phyloP scores from a whole-genome alignment of 2,113 vertebrate genomes.

The Pelusios castaneus region DNA sequence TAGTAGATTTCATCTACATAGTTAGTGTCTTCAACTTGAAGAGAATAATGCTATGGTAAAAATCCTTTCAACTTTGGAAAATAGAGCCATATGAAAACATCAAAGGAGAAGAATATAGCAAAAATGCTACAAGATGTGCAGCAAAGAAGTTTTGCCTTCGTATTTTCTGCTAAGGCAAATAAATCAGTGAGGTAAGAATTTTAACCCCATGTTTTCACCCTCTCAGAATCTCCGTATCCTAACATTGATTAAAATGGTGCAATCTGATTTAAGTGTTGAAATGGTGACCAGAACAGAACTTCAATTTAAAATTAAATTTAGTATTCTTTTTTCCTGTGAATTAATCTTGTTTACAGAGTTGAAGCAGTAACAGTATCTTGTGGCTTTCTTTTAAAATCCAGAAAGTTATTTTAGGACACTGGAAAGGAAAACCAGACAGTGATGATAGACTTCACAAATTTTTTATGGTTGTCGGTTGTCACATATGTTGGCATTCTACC shows the following conservation, averaged over 20 bases:
- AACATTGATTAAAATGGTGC: neutral
- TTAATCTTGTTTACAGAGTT: neutral
- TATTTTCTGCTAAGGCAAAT: neutral
- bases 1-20: neutral
- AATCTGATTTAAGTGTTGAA: neutral
- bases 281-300: neutral
- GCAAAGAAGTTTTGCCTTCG: neutral
- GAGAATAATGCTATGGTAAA: neutral
- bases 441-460: neutral
- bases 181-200: neutral
- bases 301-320: neutral
- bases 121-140: neutral
- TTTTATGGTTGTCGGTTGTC: neutral
- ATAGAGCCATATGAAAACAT: neutral
- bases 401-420: neutral
- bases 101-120: neutral
- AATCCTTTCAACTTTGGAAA: neutral
- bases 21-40: neutral
- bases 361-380: neutral
- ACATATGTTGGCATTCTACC: neutral
- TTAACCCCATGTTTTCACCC: neutral
- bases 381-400: neutral
- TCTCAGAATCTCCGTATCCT: neutral
- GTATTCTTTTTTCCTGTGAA: neutral
- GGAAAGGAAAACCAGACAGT: neutral